Conservation (phyloP, 2,888 invertebrate species). For the Drosophila lacicola region DNA sequence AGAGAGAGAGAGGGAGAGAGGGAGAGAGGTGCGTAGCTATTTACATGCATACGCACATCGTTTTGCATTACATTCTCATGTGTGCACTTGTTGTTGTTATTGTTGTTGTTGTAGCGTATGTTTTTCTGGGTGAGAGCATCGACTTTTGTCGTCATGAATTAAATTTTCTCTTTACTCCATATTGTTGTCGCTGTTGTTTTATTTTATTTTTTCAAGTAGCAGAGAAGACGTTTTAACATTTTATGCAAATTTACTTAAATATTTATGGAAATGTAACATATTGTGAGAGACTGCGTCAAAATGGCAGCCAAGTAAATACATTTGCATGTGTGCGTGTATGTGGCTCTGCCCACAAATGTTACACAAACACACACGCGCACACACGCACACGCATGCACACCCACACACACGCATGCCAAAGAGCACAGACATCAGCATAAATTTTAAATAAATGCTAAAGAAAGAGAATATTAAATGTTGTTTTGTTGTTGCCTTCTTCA, state of each 20-base stretch:
- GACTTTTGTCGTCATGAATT: conserved; percentile 79
- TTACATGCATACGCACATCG: conserved; percentile 47
- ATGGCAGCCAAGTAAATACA: conserved; percentile 74
- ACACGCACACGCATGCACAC: conserved; percentile 31
- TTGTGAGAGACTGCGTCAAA: conserved; percentile 76
- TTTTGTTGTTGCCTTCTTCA: conserved; percentile 31
- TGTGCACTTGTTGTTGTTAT: conserved; percentile 18
- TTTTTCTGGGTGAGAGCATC: conserved; percentile 74
- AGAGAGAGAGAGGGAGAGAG: neutral
- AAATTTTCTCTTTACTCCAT: conserved; percentile 58
- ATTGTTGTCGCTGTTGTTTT: conserved; percentile 5
- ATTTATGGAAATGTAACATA: conserved; percentile 82
- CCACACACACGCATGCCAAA: conserved; percentile 25
- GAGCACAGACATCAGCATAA: conserved; percentile 74
- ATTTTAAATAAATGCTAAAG: conserved; percentile 75
- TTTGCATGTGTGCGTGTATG: conserved; percentile 37
- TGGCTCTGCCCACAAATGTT: conserved; percentile 16
- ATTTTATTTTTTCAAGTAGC: conserved; percentile 19
- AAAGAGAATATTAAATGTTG: conserved; percentile 77
- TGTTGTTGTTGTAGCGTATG: conserved; percentile 57
- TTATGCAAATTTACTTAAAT: conserved; percentile 81
- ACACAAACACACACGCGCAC: conserved; percentile 3
- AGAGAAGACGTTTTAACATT: conserved; percentile 59
- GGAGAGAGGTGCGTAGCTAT: neutral
- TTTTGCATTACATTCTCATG: conserved; percentile 69